Percentiles rank a stretch among this genome's conserved stretches.
Evolutionary conservation across 2,113 vertebrate species (phyloP).

Genomic region (Megaleporinus macrocephalus): DNA sequence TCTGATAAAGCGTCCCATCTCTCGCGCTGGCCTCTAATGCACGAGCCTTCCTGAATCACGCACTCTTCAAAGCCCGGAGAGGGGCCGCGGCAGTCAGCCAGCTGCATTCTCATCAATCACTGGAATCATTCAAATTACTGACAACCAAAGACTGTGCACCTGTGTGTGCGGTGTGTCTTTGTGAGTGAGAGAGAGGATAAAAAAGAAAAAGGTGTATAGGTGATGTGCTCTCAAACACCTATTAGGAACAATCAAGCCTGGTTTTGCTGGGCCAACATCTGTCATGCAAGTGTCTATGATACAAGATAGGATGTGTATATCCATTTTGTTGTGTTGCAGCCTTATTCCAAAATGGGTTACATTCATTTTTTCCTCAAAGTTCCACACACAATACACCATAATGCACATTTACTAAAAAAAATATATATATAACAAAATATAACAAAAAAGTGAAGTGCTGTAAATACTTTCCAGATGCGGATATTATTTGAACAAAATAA

Average conservation of each 20-base stretch:
- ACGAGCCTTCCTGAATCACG: constrained; percentile 25
- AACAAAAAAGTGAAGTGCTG: too few species aligned
- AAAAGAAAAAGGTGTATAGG: neutral
- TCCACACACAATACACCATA: too few species aligned
- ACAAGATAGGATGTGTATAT: too few species aligned
- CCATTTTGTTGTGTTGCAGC: too few species aligned
- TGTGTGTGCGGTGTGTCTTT: neutral
- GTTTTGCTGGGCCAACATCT: too few species aligned
- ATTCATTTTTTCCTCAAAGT: too few species aligned
- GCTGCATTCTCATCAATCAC: constrained; percentile 27
- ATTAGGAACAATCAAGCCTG: neutral
- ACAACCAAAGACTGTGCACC: constrained; percentile 14
- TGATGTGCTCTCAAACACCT: neutral
- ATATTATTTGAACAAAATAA: too few species aligned
- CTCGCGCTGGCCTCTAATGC: constrained; percentile 35
- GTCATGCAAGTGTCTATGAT: too few species aligned
- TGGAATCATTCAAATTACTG: constrained; percentile 29
- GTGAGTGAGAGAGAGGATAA: neutral
- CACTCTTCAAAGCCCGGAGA: neutral
- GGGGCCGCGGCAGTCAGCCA: constrained; percentile 6
- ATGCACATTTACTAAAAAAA: too few species aligned
- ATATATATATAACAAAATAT: too few species aligned
- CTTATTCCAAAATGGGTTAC: too few species aligned
- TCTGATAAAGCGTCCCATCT: constrained; percentile 44
- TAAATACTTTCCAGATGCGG: too few species aligned